phyloP scores from a whole-genome alignment of 2,113 vertebrate species.

The Kryptolebias marmoratus region DNA sequence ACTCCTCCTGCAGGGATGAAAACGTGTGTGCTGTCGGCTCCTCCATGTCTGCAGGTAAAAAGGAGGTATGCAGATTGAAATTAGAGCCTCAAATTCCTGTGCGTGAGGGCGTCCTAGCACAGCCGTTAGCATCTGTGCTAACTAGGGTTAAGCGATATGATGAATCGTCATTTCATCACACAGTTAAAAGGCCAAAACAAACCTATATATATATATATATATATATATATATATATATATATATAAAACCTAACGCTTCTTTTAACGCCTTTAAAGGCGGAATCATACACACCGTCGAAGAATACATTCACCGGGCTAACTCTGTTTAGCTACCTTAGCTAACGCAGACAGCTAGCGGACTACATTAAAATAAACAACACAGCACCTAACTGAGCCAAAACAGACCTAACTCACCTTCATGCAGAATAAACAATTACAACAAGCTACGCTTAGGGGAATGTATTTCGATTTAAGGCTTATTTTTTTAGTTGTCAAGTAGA shows the following conservation, averaged over 20 bases:
- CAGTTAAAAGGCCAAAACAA: background rate
- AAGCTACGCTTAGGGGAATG: background rate
- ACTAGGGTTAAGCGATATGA: background rate
- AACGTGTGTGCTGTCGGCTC: slow-evolving; percentile 80
- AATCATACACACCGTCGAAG: background rate
- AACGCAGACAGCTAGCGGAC: slow-evolving; percentile 28
- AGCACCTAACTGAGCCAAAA: background rate
- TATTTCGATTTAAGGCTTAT: background rate
- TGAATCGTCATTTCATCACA: background rate
- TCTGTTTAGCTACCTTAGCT: slow-evolving; percentile 50
- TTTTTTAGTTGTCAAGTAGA: background rate
- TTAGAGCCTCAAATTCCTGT: background rate
- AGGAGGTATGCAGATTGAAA: background rate
- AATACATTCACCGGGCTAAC: background rate
- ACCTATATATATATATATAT: background rate
- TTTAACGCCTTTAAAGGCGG: too few species aligned
- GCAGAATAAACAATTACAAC: slow-evolving; percentile 7
- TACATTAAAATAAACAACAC: background rate
- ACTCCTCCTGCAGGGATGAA: slow-evolving; percentile 87
- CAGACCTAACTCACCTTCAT: slow-evolving; percentile 46
- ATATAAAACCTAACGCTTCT: background rate
- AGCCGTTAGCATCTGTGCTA: slow-evolving; percentile 33
- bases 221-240: too few species aligned
- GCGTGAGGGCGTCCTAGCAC: background rate
- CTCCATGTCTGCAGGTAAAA: slow-evolving; percentile 79